These are phyloP conservation scores for Allophyes oxyacanthae DNA, from an alignment of 2,888 invertebrate genomes.

Conservation along the genomic window DNA sequence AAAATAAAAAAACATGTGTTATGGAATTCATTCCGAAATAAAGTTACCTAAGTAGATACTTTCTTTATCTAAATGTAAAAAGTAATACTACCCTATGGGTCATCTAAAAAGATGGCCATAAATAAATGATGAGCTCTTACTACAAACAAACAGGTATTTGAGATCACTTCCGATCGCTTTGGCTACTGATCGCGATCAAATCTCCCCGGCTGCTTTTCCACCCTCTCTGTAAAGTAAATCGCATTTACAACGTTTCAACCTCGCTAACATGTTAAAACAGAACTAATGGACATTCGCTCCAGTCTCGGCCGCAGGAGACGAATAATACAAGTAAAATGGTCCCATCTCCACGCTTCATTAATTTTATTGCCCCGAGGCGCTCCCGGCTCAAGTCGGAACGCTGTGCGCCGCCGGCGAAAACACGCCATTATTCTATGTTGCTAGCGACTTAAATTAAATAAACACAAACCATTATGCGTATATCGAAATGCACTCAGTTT, in stretches of 20 bases:
- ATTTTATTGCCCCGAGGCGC: constrained; percentile 89
- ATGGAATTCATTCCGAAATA: neutral
- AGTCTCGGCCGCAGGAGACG: constrained; percentile 88
- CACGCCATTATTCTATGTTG: constrained; percentile 85
- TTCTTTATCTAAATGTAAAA: constrained; percentile 4
- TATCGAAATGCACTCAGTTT: constrained; percentile 77
- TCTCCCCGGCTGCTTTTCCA: constrained; percentile 85
- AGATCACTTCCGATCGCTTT: constrained; percentile 74
- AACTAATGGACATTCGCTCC: constrained; percentile 90
- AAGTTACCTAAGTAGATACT: neutral
- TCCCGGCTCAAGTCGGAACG: constrained; percentile 79
- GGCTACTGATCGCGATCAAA: constrained; percentile 81
- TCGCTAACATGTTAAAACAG: constrained; percentile 90
- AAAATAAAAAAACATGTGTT: neutral
- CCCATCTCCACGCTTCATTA: constrained; percentile 90
- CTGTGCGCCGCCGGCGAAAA: constrained; percentile 80
- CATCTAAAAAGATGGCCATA: constrained; percentile 28
- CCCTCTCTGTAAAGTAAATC: constrained; percentile 87
- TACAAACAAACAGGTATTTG: constrained; percentile 62
- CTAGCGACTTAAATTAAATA: constrained; percentile 87
- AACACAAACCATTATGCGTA: constrained; percentile 85
- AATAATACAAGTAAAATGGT: constrained; percentile 90
- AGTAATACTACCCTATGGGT: constrained; percentile 16
- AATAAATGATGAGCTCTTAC: constrained; percentile 50
- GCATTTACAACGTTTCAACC: constrained; percentile 89